phyloP scores from a whole-genome alignment of 2,797 vertebrate genomes.

The Oreochromis mossambicus region DNA sequence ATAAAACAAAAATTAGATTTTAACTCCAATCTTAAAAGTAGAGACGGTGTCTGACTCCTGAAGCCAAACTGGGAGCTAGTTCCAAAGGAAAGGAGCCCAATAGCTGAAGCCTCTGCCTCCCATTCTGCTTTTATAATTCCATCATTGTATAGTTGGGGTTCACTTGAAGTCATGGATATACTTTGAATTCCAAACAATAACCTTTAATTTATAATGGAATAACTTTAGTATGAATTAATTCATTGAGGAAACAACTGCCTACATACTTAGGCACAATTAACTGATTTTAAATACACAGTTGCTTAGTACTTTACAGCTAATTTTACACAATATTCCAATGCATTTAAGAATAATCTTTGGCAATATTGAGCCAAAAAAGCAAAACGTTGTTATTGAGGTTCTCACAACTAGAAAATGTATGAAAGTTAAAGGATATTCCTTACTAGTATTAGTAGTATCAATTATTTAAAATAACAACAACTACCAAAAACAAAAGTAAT shows the following conservation, averaged over 20 bases:
- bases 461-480: neutral
- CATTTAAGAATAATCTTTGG: neutral
- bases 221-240: no score
- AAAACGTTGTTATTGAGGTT: neutral
- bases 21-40: accelerated
- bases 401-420: neutral
- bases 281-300: neutral
- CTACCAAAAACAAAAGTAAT: neutral
- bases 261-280: neutral
- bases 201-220: no score
- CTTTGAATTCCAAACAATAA: no score
- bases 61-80: neutral
- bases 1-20: neutral
- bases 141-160: no score
- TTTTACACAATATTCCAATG: neutral
- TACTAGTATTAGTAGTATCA: neutral
- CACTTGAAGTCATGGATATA: no score
- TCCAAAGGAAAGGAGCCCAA: neutral
- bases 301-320: neutral
- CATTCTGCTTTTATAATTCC: no score
- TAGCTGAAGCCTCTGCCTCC: no score
- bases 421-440: neutral
- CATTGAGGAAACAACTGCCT: neutral
- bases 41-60: neutral
- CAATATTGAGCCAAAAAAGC: neutral